Percentiles rank a stretch among this genome's conserved stretches.
phyloP scores from a whole-genome alignment of 2,113 vertebrate species.

The Sylvietta virens region DNA sequence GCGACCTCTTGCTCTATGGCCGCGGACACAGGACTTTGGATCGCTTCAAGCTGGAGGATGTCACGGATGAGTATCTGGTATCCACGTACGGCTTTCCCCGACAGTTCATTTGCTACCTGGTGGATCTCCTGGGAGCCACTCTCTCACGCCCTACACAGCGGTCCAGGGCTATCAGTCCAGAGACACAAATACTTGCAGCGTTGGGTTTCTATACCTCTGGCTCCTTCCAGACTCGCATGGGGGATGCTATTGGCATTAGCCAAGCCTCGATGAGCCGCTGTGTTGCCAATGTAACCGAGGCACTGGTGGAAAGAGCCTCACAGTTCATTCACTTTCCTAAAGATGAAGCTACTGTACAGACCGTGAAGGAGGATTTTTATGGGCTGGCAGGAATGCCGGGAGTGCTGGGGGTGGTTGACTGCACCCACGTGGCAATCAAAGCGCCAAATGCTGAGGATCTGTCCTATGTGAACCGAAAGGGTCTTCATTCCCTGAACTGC shows the following conservation, averaged over 20 bases:
- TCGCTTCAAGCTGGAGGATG: constrained; percentile 89
- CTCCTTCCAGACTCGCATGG: constrained; percentile 96
- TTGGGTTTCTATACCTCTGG: constrained; percentile 97
- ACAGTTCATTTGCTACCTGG: constrained; percentile 90
- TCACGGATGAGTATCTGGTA: constrained; percentile 86
- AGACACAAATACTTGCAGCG: constrained; percentile 93
- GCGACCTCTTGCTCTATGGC: constrained; percentile 92
- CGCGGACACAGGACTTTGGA: constrained; percentile 91
- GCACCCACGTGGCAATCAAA: constrained; percentile 90
- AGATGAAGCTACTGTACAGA: constrained; percentile 77
- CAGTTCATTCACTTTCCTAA: constrained; percentile 84
- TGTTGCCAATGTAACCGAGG: constrained; percentile 92
- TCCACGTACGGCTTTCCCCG: constrained; percentile 90
- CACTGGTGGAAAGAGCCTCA: constrained; percentile 86
- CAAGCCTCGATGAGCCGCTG: constrained; percentile 98
- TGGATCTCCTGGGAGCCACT: constrained; percentile 83
- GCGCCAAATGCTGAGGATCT: constrained; percentile 92
- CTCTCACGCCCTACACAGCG: constrained; percentile 89
- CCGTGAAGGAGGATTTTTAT: constrained; percentile 87
- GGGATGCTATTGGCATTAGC: constrained; percentile 93
- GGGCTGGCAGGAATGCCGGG: constrained; percentile 87
- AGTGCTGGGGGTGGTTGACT: constrained; percentile 88
- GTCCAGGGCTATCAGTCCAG: constrained; percentile 93
- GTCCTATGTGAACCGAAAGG: constrained; percentile 89
- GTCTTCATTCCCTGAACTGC: constrained; percentile 93